These are phyloP conservation scores for Monopterus albus DNA, from an alignment of 2,113 vertebrate genomes.

Conservation along the genomic window DNA sequence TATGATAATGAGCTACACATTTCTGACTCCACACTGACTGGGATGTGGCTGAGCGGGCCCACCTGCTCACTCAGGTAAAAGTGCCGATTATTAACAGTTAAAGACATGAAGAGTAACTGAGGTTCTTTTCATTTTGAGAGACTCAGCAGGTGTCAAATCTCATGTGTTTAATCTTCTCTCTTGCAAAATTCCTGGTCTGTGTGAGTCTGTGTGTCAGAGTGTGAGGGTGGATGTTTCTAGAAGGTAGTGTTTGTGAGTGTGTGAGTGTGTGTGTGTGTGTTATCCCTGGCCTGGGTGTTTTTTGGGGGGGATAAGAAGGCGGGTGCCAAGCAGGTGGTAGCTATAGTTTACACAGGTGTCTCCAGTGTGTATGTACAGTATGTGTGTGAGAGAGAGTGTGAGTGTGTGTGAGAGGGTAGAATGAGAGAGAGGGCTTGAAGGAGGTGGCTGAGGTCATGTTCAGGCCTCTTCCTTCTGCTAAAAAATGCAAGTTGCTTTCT, in stretches of 20 bases:
- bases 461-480: conserved; percentile 57
- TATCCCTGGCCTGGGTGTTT: conserved; percentile 43
- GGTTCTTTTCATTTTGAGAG: conserved; percentile 42
- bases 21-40: conserved; percentile 10
- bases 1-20: conserved; percentile 8
- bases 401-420: conserved; percentile 3
- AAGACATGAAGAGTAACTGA: conserved; percentile 33
- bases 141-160: conserved; percentile 53
- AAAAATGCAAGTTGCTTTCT: conserved; percentile 38
- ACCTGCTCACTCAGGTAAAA: conserved; percentile 40
- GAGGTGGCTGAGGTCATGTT: conserved; percentile 55
- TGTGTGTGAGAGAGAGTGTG: conserved; percentile 18
- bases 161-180: conserved; percentile 24
- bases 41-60: conserved; percentile 6
- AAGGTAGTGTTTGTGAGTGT: not conserved
- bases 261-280: conserved; percentile 10
- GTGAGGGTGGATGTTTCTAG: conserved; percentile 29
- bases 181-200: conserved; percentile 28
- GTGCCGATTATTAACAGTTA: conserved; percentile 36
- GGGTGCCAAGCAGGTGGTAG: conserved; percentile 62
- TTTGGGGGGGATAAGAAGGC: conserved; percentile 45
- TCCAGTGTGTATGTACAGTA: conserved; percentile 49
- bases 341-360: conserved; percentile 76
- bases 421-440: not conserved
- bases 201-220: conserved; percentile 26